Conservation (phyloP, 2,113 vertebrate genomes). For the Cervus canadensis region DNA sequence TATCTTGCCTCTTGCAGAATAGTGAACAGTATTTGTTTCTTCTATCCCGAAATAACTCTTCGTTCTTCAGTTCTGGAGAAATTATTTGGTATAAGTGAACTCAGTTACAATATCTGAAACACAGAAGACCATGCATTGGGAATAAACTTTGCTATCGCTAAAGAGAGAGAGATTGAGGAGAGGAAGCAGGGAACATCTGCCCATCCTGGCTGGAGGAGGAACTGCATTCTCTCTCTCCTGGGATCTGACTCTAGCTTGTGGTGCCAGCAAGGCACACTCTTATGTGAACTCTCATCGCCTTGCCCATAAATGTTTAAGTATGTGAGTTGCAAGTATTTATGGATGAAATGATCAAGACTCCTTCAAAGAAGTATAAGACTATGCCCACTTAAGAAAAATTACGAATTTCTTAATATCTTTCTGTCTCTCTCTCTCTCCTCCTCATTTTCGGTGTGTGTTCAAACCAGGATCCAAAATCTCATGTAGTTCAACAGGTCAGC, state of each 20-base stretch:
- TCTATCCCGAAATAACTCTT: background rate
- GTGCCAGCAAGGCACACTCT: too few species aligned
- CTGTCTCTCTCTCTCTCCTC: background rate
- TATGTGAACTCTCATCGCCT: background rate
- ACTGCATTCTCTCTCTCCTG: background rate
- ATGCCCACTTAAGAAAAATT: background rate
- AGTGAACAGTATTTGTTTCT: background rate
- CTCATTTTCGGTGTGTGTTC: background rate
- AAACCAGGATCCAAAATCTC: background rate
- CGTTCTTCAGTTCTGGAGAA: background rate
- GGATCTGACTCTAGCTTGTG: background rate
- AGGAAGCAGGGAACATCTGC: background rate
- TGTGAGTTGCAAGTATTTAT: background rate
- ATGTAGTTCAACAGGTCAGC: background rate
- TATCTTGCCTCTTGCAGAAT: background rate
- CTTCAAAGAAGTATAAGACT: background rate
- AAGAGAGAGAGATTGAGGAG: background rate
- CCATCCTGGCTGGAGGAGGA: background rate
- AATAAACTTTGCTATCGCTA: background rate
- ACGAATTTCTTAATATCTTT: background rate
- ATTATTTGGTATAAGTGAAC: background rate
- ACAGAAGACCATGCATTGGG: background rate
- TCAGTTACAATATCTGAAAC: background rate
- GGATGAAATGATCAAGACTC: background rate
- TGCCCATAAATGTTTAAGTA: background rate